Conservation (phyloP, 1,140 invertebrate species). For the Brachionus koreanus region DNA sequence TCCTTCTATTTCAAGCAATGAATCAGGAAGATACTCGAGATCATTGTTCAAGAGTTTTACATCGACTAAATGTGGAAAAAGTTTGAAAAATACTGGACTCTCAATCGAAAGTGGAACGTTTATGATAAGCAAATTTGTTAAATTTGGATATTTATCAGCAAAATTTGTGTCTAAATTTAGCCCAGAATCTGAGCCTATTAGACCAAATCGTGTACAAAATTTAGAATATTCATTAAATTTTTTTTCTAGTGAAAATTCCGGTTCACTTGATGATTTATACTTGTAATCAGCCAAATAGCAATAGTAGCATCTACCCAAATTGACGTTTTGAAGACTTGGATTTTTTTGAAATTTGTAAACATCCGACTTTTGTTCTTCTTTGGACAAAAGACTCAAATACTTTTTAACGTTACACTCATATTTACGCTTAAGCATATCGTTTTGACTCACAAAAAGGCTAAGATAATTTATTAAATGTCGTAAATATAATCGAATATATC, state of each 20-base stretch:
- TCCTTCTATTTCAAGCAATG: not conserved
- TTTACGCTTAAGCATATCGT: not conserved
- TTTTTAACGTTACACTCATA: not conserved
- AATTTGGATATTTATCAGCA: not conserved
- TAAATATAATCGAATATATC: not conserved
- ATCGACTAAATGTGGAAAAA: not conserved
- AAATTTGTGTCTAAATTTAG: not conserved
- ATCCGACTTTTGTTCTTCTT: not conserved
- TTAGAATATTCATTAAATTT: slow-evolving; percentile 5
- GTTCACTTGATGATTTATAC: not conserved
- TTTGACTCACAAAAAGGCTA: not conserved
- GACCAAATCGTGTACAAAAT: not conserved
- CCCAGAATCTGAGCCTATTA: not conserved
- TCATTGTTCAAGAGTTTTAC: slow-evolving; percentile 3
- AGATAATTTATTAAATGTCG: not conserved
- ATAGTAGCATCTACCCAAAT: not conserved
- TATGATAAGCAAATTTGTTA: not conserved
- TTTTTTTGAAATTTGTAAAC: slow-evolving; percentile 1
- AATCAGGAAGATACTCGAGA: not conserved
- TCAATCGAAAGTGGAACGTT: not conserved
- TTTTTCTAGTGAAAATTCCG: not conserved
- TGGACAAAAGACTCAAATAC: not conserved
- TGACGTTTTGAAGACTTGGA: not conserved
- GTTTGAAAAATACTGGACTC: not conserved
- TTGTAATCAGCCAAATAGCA: not conserved